These are phyloP conservation scores for Prietella phreatophila DNA, from an alignment of 2,113 vertebrate species.

Conservation along the genomic window DNA sequence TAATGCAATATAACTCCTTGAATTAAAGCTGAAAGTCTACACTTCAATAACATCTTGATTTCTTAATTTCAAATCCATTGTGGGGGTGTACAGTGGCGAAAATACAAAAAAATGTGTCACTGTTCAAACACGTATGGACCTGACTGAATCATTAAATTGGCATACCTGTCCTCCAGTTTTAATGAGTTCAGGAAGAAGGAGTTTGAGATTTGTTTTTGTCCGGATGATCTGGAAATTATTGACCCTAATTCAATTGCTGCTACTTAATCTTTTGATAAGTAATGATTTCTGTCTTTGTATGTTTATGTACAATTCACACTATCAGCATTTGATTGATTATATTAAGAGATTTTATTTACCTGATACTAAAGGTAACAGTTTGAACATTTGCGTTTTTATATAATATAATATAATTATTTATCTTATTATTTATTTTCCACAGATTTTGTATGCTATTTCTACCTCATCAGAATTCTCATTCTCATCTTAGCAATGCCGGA, in stretches of 20 bases:
- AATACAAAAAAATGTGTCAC: too few relatives aligned
- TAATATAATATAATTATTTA: background rate
- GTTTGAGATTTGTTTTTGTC: background rate
- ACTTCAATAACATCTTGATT: too few relatives aligned
- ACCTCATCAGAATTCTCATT: slow-evolving; percentile 6
- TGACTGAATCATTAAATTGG: background rate
- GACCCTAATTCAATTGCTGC: too few relatives aligned
- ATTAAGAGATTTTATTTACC: background rate
- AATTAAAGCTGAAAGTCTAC: too few relatives aligned
- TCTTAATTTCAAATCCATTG: too few relatives aligned
- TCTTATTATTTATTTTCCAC: background rate
- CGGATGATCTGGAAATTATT: background rate
- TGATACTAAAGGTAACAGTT: background rate
- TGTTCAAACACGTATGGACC: too few relatives aligned
- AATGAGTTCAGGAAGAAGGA: background rate
- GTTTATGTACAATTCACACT: background rate
- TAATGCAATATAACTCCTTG: too few relatives aligned
- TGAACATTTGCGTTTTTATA: background rate
- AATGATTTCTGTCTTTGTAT: background rate
- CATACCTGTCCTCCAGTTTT: background rate
- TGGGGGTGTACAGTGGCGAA: too few relatives aligned
- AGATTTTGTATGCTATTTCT: background rate
- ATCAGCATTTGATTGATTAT: background rate
- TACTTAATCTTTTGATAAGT: background rate
- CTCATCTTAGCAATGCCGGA: background rate